Evolutionary conservation across 2,797 vertebrate species (phyloP).

Genomic region (Sus cebifrons): DNA sequence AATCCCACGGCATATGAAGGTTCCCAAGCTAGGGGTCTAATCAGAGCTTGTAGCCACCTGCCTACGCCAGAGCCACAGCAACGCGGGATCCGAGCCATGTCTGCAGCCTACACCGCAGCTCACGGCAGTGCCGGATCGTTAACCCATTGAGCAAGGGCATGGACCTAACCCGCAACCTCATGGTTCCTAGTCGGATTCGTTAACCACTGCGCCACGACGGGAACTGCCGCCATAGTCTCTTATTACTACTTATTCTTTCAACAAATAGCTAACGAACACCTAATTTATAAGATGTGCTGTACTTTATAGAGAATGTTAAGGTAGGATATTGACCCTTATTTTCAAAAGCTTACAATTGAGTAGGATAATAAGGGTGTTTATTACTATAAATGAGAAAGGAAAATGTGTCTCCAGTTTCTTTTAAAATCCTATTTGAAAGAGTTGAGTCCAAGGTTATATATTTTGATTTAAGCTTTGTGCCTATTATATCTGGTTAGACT

Average conservation of each 20-base stretch:
- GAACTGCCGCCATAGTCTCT: neutral
- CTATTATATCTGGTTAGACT: neutral
- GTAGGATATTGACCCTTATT: neutral
- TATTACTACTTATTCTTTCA: conserved; percentile 26
- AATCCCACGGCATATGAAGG: too few species aligned
- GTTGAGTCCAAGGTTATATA: neutral
- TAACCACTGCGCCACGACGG: too few species aligned
- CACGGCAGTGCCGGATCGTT: too few species aligned
- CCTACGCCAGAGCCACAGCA: too few species aligned
- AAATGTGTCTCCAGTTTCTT: neutral
- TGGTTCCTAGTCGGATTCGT: too few species aligned
- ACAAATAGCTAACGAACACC: neutral
- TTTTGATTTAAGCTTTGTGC: conserved; percentile 41
- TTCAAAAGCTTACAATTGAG: neutral
- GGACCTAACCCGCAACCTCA: too few species aligned
- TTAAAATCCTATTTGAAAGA: conserved; percentile 43
- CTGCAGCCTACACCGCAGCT: too few species aligned
- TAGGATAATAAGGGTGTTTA: conserved; percentile 3
- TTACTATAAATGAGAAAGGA: conserved; percentile 26
- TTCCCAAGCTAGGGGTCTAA: too few species aligned
- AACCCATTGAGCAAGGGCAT: too few species aligned
- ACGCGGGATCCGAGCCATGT: too few species aligned
- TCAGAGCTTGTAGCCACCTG: too few species aligned
- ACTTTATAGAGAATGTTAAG: neutral
- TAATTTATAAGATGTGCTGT: neutral